Base-by-base conservation (phyloP, 2,113 vertebrate species). In the Dryoscopus gambensis region DNA sequence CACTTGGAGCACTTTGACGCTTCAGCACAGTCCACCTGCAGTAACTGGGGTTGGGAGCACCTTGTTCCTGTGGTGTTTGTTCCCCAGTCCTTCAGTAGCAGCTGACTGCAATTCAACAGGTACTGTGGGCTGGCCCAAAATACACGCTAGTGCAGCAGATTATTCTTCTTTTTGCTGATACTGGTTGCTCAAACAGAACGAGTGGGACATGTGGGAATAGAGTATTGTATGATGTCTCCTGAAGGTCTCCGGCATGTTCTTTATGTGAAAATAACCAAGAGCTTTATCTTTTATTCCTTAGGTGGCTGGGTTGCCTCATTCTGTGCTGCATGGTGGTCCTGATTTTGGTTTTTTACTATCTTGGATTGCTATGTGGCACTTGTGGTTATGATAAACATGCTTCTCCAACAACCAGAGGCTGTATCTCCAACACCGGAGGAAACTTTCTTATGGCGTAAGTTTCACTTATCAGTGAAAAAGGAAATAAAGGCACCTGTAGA, bases 361-460 rank as follows among this genome's bases (percentile, higher is more conserved):
- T 99, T 96, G 99, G 99, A 49, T 91, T 99, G 70, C 91, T 99
- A 4, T 99, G 98, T 76, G 99, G 99, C 53, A 97, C 98, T 1
- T 97, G 98, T 86, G 99, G 99, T 85, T 99, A 98, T 62, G 98
- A 99, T 97, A 98, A 98, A 84, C 98, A 98, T 13, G 98, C 99
- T 89, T 99, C 99, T 47, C 99, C 99, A 4, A 99, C 99, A 28
- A 98, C 98, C 21, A 98, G 99, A 65, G 99, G 99, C 88, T 99
- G 99, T 30, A 94, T 99, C 94, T 99, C 99, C 39, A 99, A 99
- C 95, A 99, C 98, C 0, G 99, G 99, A 24, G 99, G 99, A 53
- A 98, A 99, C 39, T 98, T 99, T 91, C 99, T 99, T 60, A 99
- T 99, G 99, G 98, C 98, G 99, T 99, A 96, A 99, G 99, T 98